Conservation (phyloP, 2,113 vertebrate species). For the Sardina pilchardus region DNA sequence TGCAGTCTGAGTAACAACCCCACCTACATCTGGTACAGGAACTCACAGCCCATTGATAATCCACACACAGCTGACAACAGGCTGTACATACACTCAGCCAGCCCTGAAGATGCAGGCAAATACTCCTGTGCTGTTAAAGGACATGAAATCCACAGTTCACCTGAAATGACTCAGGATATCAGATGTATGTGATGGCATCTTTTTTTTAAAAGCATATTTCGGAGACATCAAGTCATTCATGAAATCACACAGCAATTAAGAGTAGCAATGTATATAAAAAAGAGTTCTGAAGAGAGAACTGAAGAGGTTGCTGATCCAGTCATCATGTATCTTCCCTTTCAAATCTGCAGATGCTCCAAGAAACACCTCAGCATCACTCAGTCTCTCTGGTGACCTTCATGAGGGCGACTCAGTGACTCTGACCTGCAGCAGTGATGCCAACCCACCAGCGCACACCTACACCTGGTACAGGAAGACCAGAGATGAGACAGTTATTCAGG, state of each 20-base stretch:
- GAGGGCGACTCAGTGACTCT: constrained; percentile 28
- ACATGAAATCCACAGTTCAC: background rate
- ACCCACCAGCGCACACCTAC: background rate
- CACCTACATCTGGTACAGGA: too few relatives aligned
- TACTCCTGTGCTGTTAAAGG: too few relatives aligned
- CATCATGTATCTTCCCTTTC: too few relatives aligned
- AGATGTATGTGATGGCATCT: background rate
- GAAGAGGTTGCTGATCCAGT: background rate
- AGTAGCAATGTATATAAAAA: background rate
- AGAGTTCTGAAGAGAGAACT: too few relatives aligned
- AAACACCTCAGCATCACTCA: background rate
- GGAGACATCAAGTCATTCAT: background rate
- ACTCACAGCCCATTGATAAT: too few relatives aligned
- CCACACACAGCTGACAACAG: too few relatives aligned
- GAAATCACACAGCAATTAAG: background rate
- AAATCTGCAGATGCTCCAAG: background rate
- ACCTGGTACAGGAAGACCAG: background rate
- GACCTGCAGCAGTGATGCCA: constrained; percentile 32
- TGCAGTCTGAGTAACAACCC: too few relatives aligned
- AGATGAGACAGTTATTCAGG: background rate
- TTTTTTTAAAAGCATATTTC: too few relatives aligned
- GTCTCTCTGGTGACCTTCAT: constrained; percentile 13
- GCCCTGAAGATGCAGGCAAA: too few relatives aligned
- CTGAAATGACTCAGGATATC: background rate
- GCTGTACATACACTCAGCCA: too few relatives aligned